Evolutionary conservation across 2,888 invertebrate genomes (phyloP).

Genomic region (Slavum lentiscoides): DNA sequence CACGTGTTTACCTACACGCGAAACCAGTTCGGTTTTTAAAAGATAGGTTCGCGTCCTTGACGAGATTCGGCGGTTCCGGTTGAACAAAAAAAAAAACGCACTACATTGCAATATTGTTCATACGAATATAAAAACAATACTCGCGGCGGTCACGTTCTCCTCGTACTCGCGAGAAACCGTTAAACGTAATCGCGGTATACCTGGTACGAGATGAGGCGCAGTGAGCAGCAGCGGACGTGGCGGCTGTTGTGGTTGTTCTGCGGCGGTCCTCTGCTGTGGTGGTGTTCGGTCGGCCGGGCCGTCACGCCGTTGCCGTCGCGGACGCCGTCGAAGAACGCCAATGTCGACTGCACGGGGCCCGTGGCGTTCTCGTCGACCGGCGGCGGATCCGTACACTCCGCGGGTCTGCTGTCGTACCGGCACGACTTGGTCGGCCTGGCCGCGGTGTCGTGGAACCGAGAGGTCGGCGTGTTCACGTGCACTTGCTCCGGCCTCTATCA

Average conservation of each 20-base stretch:
- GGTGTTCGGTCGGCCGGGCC: conserved; percentile 7
- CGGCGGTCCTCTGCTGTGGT: conserved; percentile 6
- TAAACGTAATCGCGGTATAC: too few species aligned
- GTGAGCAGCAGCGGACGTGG: too few species aligned
- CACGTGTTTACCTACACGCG: too few species aligned
- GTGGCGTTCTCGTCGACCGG: conserved; percentile 42
- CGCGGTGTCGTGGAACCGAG: conserved; percentile 22
- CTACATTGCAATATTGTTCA: too few species aligned
- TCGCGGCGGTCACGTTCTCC: too few species aligned
- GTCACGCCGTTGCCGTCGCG: conserved; percentile 26
- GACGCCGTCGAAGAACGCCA: background rate
- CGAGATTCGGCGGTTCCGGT: too few species aligned
- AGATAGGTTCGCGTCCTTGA: too few species aligned
- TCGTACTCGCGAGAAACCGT: too few species aligned
- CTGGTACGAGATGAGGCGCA: too few species aligned
- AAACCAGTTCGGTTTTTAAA: too few species aligned
- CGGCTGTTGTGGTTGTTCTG: background rate
- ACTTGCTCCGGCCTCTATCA: conserved; percentile 37
- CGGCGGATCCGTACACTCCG: conserved; percentile 12
- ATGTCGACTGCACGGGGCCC: conserved; percentile 20
- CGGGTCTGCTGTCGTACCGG: conserved; percentile 27
- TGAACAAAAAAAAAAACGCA: too few species aligned
- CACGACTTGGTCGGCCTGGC: conserved; percentile 4
- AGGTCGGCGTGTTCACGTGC: conserved; percentile 37
- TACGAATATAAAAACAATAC: too few species aligned